These are phyloP conservation scores for Poeciliopsis infans DNA, from an alignment of 2,797 vertebrate genomes.

Conservation along the genomic window DNA sequence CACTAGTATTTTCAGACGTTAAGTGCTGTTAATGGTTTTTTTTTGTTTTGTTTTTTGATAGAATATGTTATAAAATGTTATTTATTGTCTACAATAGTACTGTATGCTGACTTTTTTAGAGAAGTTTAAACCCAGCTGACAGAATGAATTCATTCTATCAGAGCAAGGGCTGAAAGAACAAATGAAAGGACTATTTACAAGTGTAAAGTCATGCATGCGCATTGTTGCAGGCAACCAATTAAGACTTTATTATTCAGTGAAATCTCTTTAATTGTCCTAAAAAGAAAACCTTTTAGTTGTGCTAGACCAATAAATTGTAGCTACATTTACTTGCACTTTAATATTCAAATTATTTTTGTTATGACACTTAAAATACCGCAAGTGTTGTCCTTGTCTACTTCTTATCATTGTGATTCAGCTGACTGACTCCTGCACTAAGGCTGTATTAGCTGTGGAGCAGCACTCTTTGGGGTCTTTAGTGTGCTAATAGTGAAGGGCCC, in stretches of 20 bases:
- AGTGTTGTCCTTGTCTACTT: conserved; percentile 54
- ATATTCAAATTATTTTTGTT: conserved; percentile 13
- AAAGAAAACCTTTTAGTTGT: conserved; percentile 3
- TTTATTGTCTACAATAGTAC: neutral
- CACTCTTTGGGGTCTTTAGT: conserved; percentile 77
- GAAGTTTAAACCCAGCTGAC: conserved; percentile 11
- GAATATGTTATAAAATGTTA: neutral
- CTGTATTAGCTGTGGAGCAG: conserved; percentile 66
- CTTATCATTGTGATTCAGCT: conserved; percentile 70
- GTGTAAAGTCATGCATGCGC: conserved; percentile 3
- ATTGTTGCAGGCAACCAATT: conserved; percentile 10
- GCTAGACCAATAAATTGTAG: conserved; percentile 9
- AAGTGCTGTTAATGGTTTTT: neutral
- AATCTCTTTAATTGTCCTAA: conserved; percentile 3
- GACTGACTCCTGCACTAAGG: conserved; percentile 48
- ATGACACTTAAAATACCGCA: conserved; percentile 26
- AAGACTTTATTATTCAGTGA: neutral
- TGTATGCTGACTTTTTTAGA: neutral
- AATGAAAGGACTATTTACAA: conserved; percentile 15
- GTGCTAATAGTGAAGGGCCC: conserved; percentile 73
- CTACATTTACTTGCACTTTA: conserved; percentile 1
- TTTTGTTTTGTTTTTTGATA: too few species aligned
- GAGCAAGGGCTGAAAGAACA: conserved; percentile 17
- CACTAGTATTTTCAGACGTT: neutral
- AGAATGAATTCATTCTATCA: conserved; percentile 13